Conservation (phyloP, 2,888 invertebrate genomes). For the Aphidius colemani region DNA sequence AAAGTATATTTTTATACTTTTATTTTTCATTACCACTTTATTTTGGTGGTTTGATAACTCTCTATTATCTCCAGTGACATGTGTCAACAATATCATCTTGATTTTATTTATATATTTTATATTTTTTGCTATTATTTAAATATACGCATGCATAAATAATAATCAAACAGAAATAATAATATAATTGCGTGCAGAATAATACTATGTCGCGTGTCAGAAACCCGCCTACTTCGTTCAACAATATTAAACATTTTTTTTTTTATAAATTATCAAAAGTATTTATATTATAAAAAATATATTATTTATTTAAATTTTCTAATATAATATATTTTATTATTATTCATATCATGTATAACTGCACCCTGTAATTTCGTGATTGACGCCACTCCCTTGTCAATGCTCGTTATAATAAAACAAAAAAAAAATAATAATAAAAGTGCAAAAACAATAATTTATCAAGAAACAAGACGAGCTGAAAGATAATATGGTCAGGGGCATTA, state of each 20-base stretch:
- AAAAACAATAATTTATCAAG: too few species aligned
- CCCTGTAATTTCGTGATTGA: too few species aligned
- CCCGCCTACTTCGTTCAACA: conserved; percentile 38
- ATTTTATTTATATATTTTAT: too few species aligned
- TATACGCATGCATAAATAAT: neutral
- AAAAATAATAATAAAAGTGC: too few species aligned
- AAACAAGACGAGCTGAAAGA: too few species aligned
- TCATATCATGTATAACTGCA: too few species aligned
- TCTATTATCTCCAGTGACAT: neutral
- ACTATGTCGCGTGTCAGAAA: conserved; percentile 38
- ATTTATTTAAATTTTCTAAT: neutral
- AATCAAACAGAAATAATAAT: neutral
- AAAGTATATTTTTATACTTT: conserved; percentile 4
- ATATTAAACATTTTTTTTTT: too few species aligned
- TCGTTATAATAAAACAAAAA: too few species aligned
- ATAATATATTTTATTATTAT: too few species aligned
- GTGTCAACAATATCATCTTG: too few species aligned
- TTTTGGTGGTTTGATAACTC: neutral
- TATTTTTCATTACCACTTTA: conserved; percentile 2
- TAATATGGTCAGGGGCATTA: too few species aligned
- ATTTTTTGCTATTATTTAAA: neutral
- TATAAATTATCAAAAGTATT: neutral
- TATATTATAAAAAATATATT: conserved; percentile 15
- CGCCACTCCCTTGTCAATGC: too few species aligned
- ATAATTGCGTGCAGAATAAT: conserved; percentile 35